These are phyloP conservation scores for Tetrao urogallus DNA, from an alignment of 2,113 vertebrate species.

Conservation along the genomic window DNA sequence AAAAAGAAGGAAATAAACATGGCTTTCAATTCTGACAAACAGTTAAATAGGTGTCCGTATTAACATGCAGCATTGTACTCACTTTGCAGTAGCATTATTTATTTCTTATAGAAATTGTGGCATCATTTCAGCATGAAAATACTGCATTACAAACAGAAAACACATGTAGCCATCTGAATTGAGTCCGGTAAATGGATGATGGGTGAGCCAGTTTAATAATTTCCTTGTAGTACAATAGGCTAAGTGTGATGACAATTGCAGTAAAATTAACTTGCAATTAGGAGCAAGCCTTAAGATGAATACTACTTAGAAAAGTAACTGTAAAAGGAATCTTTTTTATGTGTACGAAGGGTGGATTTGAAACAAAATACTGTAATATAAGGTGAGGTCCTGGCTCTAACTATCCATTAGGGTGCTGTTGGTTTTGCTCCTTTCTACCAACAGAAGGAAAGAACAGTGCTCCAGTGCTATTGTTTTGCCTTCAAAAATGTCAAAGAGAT, in stretches of 20 bases:
- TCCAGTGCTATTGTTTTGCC: neutral
- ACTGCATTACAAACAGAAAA: neutral
- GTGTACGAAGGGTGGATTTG: neutral
- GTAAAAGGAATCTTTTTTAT: neutral
- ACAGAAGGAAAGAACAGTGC: neutral
- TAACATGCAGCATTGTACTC: neutral
- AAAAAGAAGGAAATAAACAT: neutral
- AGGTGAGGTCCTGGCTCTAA: neutral
- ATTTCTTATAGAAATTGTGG: neutral
- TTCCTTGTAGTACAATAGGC: neutral
- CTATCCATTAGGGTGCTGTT: neutral
- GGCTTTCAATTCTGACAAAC: neutral
- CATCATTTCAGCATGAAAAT: neutral
- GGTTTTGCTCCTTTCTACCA: neutral
- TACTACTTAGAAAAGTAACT: neutral
- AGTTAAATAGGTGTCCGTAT: neutral
- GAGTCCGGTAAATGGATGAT: neutral
- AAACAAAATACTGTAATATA: neutral
- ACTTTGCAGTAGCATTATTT: neutral
- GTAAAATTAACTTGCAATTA: neutral
- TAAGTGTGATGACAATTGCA: neutral
- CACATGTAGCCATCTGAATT: neutral
- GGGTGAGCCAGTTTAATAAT: neutral
- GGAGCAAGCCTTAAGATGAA: neutral
- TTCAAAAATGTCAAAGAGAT: neutral